Evolutionary conservation across 2,113 vertebrate genomes (phyloP).

Genomic region (Proterorhinus semilunaris): DNA sequence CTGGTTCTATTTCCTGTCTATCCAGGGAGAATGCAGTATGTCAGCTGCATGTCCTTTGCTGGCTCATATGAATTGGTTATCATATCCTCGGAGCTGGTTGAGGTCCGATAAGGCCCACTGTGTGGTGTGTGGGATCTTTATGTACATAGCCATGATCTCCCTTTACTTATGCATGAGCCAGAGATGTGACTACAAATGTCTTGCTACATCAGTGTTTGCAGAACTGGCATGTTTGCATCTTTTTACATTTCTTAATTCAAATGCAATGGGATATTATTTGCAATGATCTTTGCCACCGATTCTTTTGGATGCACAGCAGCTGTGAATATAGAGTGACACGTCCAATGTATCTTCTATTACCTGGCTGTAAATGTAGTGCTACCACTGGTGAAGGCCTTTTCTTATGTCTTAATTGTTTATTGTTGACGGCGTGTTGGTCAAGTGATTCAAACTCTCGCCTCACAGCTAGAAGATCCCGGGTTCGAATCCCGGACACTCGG

Average conservation of each 20-base stretch:
- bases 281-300: background rate
- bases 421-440: too few relatives aligned
- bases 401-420: too few relatives aligned
- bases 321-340: background rate
- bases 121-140: conserved; percentile 36
- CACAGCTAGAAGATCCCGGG: background rate
- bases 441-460: background rate
- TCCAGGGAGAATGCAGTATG: conserved; percentile 42
- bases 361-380: background rate
- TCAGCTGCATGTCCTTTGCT: conserved; percentile 39
- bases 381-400: background rate
- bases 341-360: background rate
- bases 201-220: background rate
- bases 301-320: background rate
- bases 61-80: conserved; percentile 52
- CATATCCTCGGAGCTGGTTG: conserved; percentile 16
- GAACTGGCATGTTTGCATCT: conserved; percentile 1
- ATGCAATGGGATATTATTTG: conserved; percentile 11
- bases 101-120: conserved; percentile 28
- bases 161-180: conserved; percentile 59
- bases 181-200: conserved; percentile 21
- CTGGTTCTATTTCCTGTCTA: too few relatives aligned
- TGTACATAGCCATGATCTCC: conserved; percentile 20
- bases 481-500: background rate
- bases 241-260: conserved; percentile 2